Evolutionary conservation across 1,140 invertebrate genomes (phyloP), one percentile per base, ranked within the genome.

Genomic region (Diorhabda carinulata): DNA sequence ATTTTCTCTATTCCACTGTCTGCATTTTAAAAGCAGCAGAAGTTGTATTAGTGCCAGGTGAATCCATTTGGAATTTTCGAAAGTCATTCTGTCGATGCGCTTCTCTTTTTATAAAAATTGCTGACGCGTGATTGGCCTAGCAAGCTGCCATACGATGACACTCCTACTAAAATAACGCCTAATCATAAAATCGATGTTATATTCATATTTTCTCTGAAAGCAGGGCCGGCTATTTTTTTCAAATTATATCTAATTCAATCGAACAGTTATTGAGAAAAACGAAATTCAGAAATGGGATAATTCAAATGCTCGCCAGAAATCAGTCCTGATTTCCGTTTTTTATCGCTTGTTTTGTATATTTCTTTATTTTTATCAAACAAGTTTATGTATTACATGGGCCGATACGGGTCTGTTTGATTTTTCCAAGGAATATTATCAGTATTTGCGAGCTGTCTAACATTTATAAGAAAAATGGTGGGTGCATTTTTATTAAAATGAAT

Each of bases 171-270:
- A n/a, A 52, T 6, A 52, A 52, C 47, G 47, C 47, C 47, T 52
- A 52, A 52, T 52, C 47, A 52, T 52, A 52, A 52, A 52, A 52
- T 52, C 47, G n/a, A 52, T 52, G 47, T 52, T 52, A 52, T 52
- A 52, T 52, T 52, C 47, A 52, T 52, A 52, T 52, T 52, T 52
- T 52, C 47, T 52, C n/a, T 52, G 6, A 6, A n/a, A 6, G n/a
- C 47, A 52, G 47, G 47, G 6, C 3, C 47, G 47, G 47, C n/a
- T 52, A 52, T 25, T 25, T 25, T 25, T 25, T 25, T 25, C 25
- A 25, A 25, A 25, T 25, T 25, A 25, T 25, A 25, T 25, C 25
- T 25, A 25, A 25, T 25, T 25, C 25, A 25, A 25, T 25, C 25
- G 1, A 25, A 1, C 1, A 25, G 25, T 25, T 25, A 25, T 25